Evolutionary conservation across 2,888 invertebrate species (phyloP).

Genomic region (Bombylius discolor): DNA sequence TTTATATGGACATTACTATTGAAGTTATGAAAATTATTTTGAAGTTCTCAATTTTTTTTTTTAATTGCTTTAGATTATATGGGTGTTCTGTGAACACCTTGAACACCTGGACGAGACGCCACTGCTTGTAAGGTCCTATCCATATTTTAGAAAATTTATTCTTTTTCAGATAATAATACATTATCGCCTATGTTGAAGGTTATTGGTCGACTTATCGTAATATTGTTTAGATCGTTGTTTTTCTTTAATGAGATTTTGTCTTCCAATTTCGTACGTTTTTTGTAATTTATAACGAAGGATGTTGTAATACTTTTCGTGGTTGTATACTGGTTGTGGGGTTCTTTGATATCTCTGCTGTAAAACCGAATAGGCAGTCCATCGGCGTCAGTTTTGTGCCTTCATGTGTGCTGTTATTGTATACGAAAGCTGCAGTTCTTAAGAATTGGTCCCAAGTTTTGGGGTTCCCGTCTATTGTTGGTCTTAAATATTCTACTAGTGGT

Average conservation of each 20-base stretch:
- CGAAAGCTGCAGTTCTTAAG: conserved; percentile 5
- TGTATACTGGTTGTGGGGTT: not conserved
- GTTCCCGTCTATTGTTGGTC: conserved; percentile 3
- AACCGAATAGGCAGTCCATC: not conserved
- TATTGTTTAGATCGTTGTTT: not conserved
- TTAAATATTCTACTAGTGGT: conserved; percentile 4
- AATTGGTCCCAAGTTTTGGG: conserved; percentile 11
- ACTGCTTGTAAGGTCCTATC: not conserved
- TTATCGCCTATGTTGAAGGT: no score
- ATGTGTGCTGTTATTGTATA: conserved; percentile 4
- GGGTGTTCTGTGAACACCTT: no score
- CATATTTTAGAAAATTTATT: not conserved
- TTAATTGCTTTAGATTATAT: no score
- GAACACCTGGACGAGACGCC: no score
- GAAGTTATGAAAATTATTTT: no score
- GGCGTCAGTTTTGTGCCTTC: conserved; percentile 5
- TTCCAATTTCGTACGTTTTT: not conserved
- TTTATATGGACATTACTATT: no score
- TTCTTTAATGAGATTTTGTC: not conserved
- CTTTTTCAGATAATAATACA: not conserved
- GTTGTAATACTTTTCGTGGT: not conserved
- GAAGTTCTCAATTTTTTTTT: no score
- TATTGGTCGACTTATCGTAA: not conserved
- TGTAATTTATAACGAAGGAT: not conserved
- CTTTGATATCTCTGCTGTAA: conserved; percentile 1